These are phyloP conservation scores for pig (Sus scrofa) DNA, from an alignment of 2,113 vertebrate genomes.

Conservation along the genomic window DNA sequence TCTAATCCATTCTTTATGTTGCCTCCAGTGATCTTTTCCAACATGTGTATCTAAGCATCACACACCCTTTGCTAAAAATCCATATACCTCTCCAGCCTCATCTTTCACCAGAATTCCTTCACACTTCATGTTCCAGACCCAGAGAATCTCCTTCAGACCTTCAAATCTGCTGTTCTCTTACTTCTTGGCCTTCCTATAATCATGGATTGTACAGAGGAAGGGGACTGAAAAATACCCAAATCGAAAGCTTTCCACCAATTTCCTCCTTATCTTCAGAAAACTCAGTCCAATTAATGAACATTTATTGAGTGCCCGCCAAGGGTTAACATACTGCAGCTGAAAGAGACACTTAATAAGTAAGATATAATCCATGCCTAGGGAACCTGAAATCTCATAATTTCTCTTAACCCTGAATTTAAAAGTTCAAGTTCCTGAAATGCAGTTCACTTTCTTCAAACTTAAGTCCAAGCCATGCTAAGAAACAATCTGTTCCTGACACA, in stretches of 20 bases:
- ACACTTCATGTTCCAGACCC: neutral
- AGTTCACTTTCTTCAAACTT: constrained; percentile 17
- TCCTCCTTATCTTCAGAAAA: constrained; percentile 42
- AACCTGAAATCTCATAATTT: neutral
- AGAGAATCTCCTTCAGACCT: constrained; percentile 9
- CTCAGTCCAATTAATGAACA: neutral
- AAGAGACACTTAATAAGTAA: neutral
- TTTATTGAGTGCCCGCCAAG: neutral
- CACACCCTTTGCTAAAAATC: neutral
- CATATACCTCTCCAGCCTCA: neutral
- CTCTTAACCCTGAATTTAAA: constrained; percentile 2
- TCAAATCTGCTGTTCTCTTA: neutral
- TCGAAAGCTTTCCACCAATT: neutral
- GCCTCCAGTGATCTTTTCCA: neutral
- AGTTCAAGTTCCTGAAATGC: constrained; percentile 36
- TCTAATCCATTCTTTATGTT: neutral
- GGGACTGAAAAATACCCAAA: neutral
- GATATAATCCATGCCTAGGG: neutral
- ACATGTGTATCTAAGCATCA: neutral
- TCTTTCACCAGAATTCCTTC: constrained; percentile 21
- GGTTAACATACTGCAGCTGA: neutral
- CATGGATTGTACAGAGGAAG: constrained; percentile 1
- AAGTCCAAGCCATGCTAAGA: constrained; percentile 28
- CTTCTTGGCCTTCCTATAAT: neutral
- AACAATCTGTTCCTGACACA: neutral